Conservation (phyloP, 2,113 vertebrate species). For the Dicaeum eximium region DNA sequence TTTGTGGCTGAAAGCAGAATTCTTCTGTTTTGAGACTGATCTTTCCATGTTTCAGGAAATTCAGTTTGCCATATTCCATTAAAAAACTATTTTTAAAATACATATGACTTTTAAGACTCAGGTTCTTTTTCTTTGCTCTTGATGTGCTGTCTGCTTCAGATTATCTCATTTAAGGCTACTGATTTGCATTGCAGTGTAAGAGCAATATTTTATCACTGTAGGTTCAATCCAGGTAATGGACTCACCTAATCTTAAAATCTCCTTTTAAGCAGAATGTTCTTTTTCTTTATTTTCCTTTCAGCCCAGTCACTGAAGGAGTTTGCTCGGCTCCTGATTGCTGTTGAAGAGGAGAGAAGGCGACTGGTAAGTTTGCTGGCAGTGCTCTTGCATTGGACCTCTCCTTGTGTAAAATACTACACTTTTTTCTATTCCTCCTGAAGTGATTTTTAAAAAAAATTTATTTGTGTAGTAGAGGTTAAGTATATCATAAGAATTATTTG, state of each 20-base stretch:
- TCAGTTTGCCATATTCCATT: neutral
- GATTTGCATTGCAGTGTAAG: neutral
- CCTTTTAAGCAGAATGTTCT: neutral
- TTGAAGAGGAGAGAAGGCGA: slow-evolving; percentile 92
- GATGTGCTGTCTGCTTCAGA: neutral
- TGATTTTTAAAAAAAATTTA: fast-evolving
- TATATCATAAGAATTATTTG: neutral
- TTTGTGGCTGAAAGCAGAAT: neutral
- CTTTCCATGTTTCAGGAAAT: neutral
- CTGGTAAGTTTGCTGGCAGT: slow-evolving; percentile 78
- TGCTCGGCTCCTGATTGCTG: slow-evolving; percentile 88
- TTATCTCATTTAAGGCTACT: neutral
- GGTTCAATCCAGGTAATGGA: neutral
- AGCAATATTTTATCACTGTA: neutral
- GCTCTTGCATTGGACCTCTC: neutral
- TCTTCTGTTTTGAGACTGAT: neutral
- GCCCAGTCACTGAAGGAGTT: slow-evolving; percentile 96
- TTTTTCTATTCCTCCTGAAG: neutral
- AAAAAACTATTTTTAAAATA: neutral
- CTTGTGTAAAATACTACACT: neutral
- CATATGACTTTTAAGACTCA: neutral
- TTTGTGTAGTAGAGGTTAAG: neutral
- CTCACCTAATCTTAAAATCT: neutral
- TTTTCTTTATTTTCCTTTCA: slow-evolving; percentile 67
- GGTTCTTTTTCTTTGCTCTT: neutral